Base-by-base conservation (phyloP, 2,113 vertebrate genomes). In the Calidris pugnax region DNA sequence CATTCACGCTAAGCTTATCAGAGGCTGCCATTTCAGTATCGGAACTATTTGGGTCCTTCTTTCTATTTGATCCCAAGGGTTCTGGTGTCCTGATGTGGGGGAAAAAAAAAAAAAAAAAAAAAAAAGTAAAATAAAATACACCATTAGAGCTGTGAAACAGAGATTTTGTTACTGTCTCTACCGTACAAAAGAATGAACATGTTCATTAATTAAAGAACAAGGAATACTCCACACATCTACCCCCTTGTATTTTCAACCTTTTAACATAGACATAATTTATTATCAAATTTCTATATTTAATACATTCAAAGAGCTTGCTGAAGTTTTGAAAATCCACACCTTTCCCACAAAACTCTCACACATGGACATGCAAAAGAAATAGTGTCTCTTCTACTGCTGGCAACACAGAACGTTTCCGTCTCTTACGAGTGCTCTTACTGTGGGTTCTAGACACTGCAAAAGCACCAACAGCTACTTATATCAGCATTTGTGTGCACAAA, bases 21-120 rank as follows among this genome's bases (percentile, higher is more conserved):
- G 59, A n/a, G 50, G 59, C n/a, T 63, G 32, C 26, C 18, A 5
- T 2, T 59, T 79, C 64, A 51, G 50, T 8, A 55, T 39, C 33
- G 37, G 85, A 77, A 43, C 17, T 72, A 15, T 39, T 48, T 28
- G 41, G 43, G 5, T 50, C 7, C 39, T 85, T 21, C 50, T 35
- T 22, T 22, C 3, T 17, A 5, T 18, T 12, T n/a, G 64, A 57
- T 26, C 14, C 15, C 0, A 0, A 18, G 1, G n/a, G 13, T 23
- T 69, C 23, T 73, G 64, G 33, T 48, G 51, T 55, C 48, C 96
- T 97, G 53, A 20, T 24, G 51, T 6, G 2, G 72, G 21, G 64
- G 45, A 28, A 76, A 55, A 64, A 19, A 62, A 63, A 28, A 10
- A 26, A 9, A 27, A 12, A 8, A 32, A 12, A 32, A 64, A 51